A percentile compares a stretch with the other conserved stretches of the same genome.
Evolutionary conservation across 2,797 vertebrate genomes (phyloP).

Genomic region (Micrastur ruficollis): DNA sequence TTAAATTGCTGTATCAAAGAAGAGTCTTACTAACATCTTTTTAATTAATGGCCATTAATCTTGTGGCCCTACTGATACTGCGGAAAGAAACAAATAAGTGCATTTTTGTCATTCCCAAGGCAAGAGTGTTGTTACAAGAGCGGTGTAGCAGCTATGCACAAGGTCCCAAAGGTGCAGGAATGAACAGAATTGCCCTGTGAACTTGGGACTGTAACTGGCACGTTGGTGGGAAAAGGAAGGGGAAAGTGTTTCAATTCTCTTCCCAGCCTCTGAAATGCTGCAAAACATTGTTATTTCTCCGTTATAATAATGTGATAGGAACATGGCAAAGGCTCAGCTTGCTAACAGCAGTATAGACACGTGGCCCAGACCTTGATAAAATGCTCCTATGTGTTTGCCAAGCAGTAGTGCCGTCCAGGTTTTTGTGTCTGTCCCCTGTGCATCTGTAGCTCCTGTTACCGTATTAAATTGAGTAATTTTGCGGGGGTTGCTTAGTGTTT

Average conservation of each 20-base stretch:
- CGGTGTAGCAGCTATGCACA: not conserved
- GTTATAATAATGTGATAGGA: not conserved
- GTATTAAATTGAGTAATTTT: not conserved
- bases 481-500: fast-evolving
- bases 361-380: not conserved
- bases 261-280: constrained; percentile 10
- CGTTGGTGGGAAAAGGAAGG: not conserved
- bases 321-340: not conserved
- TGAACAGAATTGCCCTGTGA: not conserved
- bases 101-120: not conserved
- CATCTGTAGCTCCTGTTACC: not conserved
- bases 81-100: constrained; percentile 18
- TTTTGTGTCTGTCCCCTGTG: not conserved
- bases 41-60: not conserved
- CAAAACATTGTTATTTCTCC: not conserved
- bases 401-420: not conserved
- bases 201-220: not conserved
- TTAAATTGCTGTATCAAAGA: not conserved
- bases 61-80: not conserved
- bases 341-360: not conserved
- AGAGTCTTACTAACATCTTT: not conserved
- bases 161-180: not conserved
- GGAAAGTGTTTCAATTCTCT: constrained; percentile 12
- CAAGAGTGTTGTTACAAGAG: not conserved
- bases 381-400: not conserved